phyloP scores from a whole-genome alignment of 2,113 vertebrate genomes.

The Rattus rattus region DNA sequence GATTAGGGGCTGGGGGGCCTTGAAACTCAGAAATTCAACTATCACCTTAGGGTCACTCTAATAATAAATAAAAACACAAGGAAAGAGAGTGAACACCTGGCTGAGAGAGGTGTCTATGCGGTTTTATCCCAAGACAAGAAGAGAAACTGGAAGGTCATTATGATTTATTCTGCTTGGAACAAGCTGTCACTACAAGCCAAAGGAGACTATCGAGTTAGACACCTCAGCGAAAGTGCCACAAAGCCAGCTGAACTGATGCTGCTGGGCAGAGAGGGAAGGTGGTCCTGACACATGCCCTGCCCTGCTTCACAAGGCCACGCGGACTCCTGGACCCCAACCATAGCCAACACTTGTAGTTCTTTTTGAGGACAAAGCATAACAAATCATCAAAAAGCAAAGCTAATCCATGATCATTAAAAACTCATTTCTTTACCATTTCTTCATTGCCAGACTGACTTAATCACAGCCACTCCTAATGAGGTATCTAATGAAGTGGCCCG shows the following conservation, averaged over 20 bases:
- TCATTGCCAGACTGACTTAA: not conserved
- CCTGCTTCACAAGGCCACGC: not conserved
- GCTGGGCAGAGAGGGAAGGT: not conserved
- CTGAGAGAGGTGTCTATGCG: not conserved
- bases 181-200: accelerated
- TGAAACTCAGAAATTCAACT: not conserved
- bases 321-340: not conserved
- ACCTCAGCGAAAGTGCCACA: not conserved
- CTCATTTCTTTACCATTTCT: slow-evolving; percentile 45
- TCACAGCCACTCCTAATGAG: not conserved
- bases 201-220: slow-evolving; percentile 26
- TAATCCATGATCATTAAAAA: slow-evolving; percentile 33
- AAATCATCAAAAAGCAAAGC: slow-evolving; percentile 18
- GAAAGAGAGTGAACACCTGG: not conserved
- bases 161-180: not conserved
- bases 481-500: not conserved
- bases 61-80: not conserved
- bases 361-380: slow-evolving; percentile 44
- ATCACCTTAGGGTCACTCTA: not conserved
- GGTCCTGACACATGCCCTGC: not conserved
- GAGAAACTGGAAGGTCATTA: not conserved
- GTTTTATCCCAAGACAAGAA: not conserved
- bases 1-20: no score
- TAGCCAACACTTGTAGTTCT: not conserved
- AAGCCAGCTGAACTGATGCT: not conserved